Conservation (phyloP, 2,113 vertebrate species). For the Platichthys stellatus region DNA sequence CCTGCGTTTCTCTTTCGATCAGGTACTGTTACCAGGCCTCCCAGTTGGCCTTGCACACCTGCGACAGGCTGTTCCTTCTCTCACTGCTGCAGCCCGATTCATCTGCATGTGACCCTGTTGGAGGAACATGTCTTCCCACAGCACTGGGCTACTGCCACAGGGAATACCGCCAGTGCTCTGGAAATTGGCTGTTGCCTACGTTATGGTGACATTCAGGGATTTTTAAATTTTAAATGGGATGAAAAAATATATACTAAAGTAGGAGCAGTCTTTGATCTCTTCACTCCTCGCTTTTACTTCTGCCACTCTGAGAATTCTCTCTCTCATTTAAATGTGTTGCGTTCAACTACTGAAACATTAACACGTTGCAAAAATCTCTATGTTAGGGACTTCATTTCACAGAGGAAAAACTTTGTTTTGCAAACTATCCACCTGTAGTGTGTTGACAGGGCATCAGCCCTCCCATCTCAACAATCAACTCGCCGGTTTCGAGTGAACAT, state of each 20-base stretch:
- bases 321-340: conserved; percentile 2
- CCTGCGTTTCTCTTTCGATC: conserved; percentile 26
- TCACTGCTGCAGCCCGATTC: conserved; percentile 44
- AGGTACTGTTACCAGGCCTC: conserved; percentile 36
- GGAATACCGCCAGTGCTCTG: conserved; percentile 36
- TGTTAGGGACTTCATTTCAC: too few species aligned
- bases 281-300: conserved; percentile 4
- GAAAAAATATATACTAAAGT: conserved; percentile 38
- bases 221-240: conserved; percentile 38
- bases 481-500: too few species aligned
- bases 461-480: too few species aligned
- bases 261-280: conserved; percentile 42
- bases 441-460: not conserved
- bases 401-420: not conserved
- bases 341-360: not conserved
- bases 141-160: conserved; percentile 49
- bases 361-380: not conserved
- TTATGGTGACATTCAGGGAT: conserved; percentile 52
- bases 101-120: conserved; percentile 43
- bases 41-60: conserved; percentile 49
- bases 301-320: conserved; percentile 17
- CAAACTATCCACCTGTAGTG: not conserved
- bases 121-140: conserved; percentile 57
- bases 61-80: conserved; percentile 28
- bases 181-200: conserved; percentile 53